Evolutionary conservation across 2,113 vertebrate species (phyloP).

Genomic region (Spea multiplicata): DNA sequence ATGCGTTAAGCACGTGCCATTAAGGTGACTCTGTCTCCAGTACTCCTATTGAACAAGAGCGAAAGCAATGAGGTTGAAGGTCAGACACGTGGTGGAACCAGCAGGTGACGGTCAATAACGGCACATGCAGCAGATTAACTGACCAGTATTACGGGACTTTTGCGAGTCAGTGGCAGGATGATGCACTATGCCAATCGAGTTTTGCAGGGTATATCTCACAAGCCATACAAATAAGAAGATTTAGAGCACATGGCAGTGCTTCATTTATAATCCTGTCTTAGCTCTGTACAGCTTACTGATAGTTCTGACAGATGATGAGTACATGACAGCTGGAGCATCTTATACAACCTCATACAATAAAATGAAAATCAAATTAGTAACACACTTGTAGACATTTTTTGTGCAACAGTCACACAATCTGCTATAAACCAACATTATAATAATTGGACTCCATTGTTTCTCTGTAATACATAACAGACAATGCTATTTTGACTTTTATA

Average conservation of each 20-base stretch:
- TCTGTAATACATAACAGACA: not conserved
- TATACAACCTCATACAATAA: slow-evolving; percentile 70
- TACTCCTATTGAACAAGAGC: slow-evolving; percentile 51
- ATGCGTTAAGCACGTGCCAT: slow-evolving; percentile 67
- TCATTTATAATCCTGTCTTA: slow-evolving; percentile 85
- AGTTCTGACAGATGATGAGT: slow-evolving; percentile 77
- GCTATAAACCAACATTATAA: slow-evolving; percentile 48
- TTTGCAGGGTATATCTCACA: slow-evolving; percentile 75
- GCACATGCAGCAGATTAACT: slow-evolving; percentile 54
- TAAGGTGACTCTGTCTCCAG: slow-evolving; percentile 53
- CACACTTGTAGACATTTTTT: slow-evolving; percentile 76
- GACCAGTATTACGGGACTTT: slow-evolving; percentile 57
- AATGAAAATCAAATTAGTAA: slow-evolving; percentile 83
- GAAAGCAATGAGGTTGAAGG: slow-evolving; percentile 59
- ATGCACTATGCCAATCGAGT: slow-evolving; percentile 70
- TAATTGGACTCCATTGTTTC: not conserved
- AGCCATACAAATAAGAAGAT: slow-evolving; percentile 82
- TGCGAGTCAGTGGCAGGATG: slow-evolving; percentile 64
- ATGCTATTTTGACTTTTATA: no score
- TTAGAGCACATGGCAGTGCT: slow-evolving; percentile 79
- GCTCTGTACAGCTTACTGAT: slow-evolving; percentile 79
- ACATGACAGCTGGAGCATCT: slow-evolving; percentile 79
- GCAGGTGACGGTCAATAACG: slow-evolving; percentile 68
- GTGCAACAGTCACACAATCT: slow-evolving; percentile 78
- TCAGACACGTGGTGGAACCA: slow-evolving; percentile 68